Conservation (phyloP, 2,113 vertebrate species). For the Lamprotornis superbus region DNA sequence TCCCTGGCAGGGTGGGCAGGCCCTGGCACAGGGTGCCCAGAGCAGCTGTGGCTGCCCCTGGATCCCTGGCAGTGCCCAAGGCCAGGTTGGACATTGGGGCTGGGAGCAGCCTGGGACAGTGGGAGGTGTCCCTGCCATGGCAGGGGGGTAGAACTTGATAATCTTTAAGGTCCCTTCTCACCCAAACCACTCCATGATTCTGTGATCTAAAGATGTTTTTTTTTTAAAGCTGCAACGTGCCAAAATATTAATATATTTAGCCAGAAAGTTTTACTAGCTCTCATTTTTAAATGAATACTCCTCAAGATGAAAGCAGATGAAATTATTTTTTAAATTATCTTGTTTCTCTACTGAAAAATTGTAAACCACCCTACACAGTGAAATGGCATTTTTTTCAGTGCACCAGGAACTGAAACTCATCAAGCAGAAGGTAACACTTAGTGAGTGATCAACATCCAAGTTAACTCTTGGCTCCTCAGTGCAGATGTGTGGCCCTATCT, state of each 20-base stretch:
- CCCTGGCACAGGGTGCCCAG: background rate
- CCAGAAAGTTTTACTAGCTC: background rate
- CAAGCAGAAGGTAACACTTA: background rate
- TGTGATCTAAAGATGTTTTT: background rate
- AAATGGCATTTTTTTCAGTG: background rate
- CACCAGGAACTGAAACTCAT: background rate
- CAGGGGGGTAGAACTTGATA: fast-evolving
- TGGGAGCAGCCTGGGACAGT: background rate
- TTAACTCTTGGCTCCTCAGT: background rate
- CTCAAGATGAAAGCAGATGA: background rate
- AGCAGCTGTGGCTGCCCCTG: background rate
- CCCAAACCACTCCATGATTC: background rate
- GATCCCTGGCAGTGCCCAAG: background rate
- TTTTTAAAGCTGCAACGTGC: background rate
- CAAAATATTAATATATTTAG: background rate
- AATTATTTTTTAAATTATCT: background rate
- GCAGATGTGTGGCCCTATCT: background rate
- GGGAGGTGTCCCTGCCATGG: background rate
- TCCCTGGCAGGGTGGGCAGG: fast-evolving
- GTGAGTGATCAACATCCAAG: background rate
- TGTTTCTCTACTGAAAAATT: background rate
- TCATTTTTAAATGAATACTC: background rate
- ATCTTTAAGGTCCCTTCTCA: background rate
- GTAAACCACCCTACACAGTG: background rate
- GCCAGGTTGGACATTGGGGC: background rate